Evolutionary conservation across 2,113 vertebrate genomes (phyloP).

Genomic region (Gallinago undulata): DNA sequence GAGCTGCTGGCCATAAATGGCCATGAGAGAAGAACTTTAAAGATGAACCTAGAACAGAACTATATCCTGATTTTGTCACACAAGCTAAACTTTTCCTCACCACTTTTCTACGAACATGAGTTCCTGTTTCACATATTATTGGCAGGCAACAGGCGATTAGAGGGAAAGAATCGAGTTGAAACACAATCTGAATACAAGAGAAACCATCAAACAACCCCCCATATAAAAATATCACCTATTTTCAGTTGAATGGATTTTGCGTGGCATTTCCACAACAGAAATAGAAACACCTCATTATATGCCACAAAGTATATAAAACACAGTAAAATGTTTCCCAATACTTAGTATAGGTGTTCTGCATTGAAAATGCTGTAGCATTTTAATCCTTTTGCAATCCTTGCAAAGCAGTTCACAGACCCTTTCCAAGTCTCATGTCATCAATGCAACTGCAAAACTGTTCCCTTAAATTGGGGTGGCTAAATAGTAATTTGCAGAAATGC

Average conservation of each 20-base stretch:
- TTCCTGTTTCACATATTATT: conserved; percentile 38
- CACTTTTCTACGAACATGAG: conserved; percentile 14
- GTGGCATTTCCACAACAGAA: conserved; percentile 26
- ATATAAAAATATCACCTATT: conserved; percentile 33
- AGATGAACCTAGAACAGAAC: conserved; percentile 51
- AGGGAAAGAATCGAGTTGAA: conserved; percentile 42
- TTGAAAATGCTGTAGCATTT: neutral
- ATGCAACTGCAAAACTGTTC: neutral
- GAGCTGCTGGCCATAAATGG: conserved; percentile 43
- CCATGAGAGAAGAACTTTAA: conserved; percentile 53
- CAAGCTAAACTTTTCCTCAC: conserved; percentile 51
- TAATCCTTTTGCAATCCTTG: neutral
- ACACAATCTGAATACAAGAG: conserved; percentile 26
- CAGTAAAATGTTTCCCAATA: conserved; percentile 18
- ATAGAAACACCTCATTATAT: conserved; percentile 17
- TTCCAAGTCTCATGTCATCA: neutral
- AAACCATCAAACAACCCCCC: conserved; percentile 10
- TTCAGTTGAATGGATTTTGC: neutral
- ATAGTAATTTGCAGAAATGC: neutral
- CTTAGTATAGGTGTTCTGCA: neutral
- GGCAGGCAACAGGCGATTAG: conserved; percentile 32
- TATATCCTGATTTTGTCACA: conserved; percentile 57
- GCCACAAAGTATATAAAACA: neutral
- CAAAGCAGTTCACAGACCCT: neutral
- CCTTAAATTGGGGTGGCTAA: conserved; percentile 21